phyloP scores from a whole-genome alignment of 1,140 invertebrate species.

The Hesperophylax magnus region DNA sequence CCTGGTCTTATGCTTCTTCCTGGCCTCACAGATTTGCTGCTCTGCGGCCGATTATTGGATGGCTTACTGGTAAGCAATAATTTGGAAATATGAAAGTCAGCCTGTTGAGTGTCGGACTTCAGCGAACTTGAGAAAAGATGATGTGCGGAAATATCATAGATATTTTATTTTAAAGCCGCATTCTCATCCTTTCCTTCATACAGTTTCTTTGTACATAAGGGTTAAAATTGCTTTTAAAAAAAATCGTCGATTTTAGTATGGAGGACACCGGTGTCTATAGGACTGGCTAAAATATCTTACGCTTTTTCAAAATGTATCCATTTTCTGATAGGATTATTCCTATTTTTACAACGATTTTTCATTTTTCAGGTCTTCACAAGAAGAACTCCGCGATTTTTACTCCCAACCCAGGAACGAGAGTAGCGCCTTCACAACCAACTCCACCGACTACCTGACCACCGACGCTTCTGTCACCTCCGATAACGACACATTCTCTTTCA shows the following conservation, averaged over 20 bases:
- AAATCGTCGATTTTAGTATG: no score
- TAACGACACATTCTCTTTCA: background rate
- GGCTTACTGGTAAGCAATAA: slow-evolving; percentile 49
- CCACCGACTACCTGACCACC: background rate
- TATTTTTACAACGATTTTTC: background rate
- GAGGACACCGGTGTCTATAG: no score
- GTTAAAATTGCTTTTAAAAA: no score
- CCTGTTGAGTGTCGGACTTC: no score
- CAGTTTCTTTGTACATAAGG: no score
- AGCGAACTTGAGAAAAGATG: no score
- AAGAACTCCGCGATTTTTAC: slow-evolving; percentile 45
- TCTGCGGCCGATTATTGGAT: slow-evolving; percentile 55
- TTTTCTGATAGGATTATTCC: background rate
- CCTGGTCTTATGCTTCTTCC: slow-evolving; percentile 33
- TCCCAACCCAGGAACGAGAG: background rate
- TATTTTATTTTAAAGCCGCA: no score
- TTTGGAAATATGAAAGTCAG: no score
- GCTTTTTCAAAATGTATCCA: background rate
- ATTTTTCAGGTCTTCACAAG: slow-evolving; percentile 54
- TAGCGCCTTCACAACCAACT: background rate
- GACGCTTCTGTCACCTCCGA: background rate
- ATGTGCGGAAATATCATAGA: no score
- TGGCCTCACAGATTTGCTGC: slow-evolving; percentile 32
- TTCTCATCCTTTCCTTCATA: no score
- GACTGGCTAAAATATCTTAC: no score